These are phyloP conservation scores for Drosophila fuyamai DNA, from an alignment of 1,140 invertebrate genomes.

Conservation along the genomic window DNA sequence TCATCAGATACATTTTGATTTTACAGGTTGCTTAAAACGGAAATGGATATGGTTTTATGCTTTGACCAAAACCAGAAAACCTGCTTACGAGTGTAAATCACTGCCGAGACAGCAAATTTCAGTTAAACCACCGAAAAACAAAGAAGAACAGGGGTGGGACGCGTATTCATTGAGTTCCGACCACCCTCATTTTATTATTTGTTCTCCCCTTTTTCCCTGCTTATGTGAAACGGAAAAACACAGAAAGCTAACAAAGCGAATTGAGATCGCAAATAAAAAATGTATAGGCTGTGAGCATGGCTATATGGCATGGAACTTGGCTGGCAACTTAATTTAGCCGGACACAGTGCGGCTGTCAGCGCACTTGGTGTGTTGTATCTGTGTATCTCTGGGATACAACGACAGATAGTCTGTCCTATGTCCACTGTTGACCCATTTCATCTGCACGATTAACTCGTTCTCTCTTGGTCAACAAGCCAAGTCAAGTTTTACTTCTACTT, in stretches of 20 bases:
- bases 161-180: conserved; percentile 14
- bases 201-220: conserved; percentile 8
- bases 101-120: conserved; percentile 36
- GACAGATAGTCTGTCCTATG: conserved; percentile 2
- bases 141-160: conserved; percentile 6
- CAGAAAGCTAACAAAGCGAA: conserved; percentile 44
- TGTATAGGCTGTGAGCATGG: conserved; percentile 10
- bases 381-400: conserved; percentile 28
- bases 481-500: conserved; percentile 26
- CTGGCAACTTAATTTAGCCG: conserved; percentile 49
- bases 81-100: conserved; percentile 36
- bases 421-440: conserved; percentile 70
- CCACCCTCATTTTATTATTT: conserved; percentile 26
- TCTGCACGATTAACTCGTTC: conserved; percentile 62
- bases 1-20: conserved; percentile 46
- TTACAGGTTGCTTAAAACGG: conserved; percentile 59
- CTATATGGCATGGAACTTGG: conserved; percentile 18
- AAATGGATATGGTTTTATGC: conserved; percentile 69
- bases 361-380: conserved; percentile 14
- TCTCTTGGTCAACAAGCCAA: conserved; percentile 27
- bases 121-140: conserved; percentile 38
- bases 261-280: conserved; percentile 47
- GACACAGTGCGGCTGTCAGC: conserved; percentile 26
- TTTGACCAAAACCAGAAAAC: conserved; percentile 44
- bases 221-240: conserved; percentile 6